These are phyloP conservation scores for Condylura cristata DNA, from an alignment of 2,113 vertebrate genomes.

Conservation along the genomic window DNA sequence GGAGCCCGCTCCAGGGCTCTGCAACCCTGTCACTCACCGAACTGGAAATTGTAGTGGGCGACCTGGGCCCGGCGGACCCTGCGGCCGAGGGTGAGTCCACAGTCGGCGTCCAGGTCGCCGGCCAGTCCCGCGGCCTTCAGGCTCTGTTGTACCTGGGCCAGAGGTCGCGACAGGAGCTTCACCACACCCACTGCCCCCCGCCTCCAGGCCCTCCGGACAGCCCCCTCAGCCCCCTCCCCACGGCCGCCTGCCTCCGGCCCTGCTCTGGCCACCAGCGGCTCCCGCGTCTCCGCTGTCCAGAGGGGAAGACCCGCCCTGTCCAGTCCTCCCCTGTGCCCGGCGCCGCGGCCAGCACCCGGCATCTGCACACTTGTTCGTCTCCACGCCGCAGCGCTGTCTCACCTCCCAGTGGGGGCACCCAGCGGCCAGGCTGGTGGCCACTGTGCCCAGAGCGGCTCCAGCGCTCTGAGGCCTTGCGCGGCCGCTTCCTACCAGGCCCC, in stretches of 20 bases:
- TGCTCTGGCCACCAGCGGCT: too few species aligned
- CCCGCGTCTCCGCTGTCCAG: too few species aligned
- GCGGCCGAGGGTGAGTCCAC: slow-evolving; percentile 89
- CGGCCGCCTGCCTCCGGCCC: too few species aligned
- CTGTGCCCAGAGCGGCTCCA: not conserved
- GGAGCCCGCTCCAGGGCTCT: too few species aligned
- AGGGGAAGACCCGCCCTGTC: too few species aligned
- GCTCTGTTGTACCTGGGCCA: slow-evolving; percentile 86
- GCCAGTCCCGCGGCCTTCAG: slow-evolving; percentile 88
- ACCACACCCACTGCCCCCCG: not conserved
- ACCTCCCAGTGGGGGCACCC: not conserved
- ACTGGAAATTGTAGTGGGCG: slow-evolving; percentile 94
- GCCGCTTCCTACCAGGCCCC: not conserved
- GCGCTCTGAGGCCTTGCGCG: accelerated
- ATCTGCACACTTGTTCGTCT: not conserved
- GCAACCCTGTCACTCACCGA: slow-evolving; percentile 86
- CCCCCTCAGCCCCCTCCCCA: too few species aligned
- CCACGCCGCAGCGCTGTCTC: not conserved
- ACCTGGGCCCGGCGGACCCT: slow-evolving; percentile 93
- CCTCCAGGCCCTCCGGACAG: not conserved
- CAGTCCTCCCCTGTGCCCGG: not conserved
- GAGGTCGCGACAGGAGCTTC: not conserved
- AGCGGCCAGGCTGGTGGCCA: not conserved
- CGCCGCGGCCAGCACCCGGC: not conserved
- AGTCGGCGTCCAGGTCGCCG: slow-evolving; percentile 86